Evolutionary conservation across 35 echinoderm and acorn worm species (phyloP).

Genomic region (Anneissia japonica): DNA sequence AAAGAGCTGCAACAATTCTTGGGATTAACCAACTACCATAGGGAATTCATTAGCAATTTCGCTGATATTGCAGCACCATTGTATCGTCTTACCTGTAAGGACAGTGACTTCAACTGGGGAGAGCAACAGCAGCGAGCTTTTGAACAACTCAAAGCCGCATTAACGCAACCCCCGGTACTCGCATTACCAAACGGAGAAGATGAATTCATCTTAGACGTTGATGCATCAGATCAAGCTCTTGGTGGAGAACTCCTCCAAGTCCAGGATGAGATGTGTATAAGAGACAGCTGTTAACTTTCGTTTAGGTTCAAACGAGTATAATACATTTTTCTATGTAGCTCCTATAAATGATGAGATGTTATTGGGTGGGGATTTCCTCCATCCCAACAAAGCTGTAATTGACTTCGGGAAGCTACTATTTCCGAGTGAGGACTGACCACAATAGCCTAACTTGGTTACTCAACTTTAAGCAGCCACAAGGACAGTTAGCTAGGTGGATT

Average conservation of each 20-base stretch:
- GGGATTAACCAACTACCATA: constrained; percentile 42
- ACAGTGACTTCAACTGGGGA: neutral
- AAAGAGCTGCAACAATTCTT: constrained; percentile 42
- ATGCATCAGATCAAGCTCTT: constrained; percentile 35
- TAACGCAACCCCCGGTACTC: constrained; percentile 11
- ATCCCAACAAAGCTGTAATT: constrained; percentile 25
- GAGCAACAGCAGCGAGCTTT: constrained; percentile 45
- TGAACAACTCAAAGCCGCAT: neutral
- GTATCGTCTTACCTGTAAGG: constrained; percentile 4
- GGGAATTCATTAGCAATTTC: constrained; percentile 21
- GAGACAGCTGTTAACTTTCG: constrained; percentile 21
- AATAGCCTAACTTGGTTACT: constrained; percentile 35
- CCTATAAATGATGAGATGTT: constrained; percentile 19
- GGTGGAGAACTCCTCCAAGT: constrained; percentile 42
- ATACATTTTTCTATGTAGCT: neutral
- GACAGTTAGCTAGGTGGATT: constrained; percentile 12
- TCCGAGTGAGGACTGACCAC: constrained; percentile 22
- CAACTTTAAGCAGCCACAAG: constrained; percentile 9
- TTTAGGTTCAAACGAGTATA: no score
- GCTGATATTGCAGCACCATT: constrained; percentile 22
- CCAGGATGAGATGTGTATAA: constrained; percentile 17
- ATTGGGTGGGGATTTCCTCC: constrained; percentile 1
- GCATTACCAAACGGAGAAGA: neutral
- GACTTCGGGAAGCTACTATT: constrained; percentile 22
- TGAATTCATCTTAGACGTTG: constrained; percentile 35